These are phyloP conservation scores for Dione vanillae DNA, from an alignment of 2,888 invertebrate genomes.

Conservation along the genomic window DNA sequence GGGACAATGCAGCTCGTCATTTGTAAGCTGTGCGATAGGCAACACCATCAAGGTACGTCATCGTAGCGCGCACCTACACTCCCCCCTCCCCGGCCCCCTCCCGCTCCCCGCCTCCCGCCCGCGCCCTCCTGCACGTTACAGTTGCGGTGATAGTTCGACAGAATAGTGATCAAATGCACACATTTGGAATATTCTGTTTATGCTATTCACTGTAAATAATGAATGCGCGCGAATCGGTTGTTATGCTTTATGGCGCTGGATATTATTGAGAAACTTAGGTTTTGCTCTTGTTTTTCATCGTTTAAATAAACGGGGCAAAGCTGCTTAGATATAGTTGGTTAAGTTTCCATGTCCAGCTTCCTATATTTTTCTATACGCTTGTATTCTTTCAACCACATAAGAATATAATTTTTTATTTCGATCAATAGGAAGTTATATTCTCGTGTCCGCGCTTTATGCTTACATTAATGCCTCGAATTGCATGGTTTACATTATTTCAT, in stretches of 20 bases:
- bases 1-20: constrained; percentile 87
- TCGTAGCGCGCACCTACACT: constrained; percentile 43
- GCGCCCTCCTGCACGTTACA: background rate
- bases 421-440: constrained; percentile 36
- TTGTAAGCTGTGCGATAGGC: constrained; percentile 84
- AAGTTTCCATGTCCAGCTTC: constrained; percentile 34
- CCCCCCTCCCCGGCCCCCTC: background rate
- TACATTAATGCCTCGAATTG: constrained; percentile 45
- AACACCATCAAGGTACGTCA: constrained; percentile 84
- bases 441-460: constrained; percentile 47
- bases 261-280: background rate
- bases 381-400: constrained; percentile 36
- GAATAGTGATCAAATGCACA: background rate
- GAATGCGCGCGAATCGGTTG: constrained; percentile 1
- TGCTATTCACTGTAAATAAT: background rate
- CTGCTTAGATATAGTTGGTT: background rate
- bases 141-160: background rate
- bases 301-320: background rate
- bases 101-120: background rate
- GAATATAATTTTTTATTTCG: constrained; percentile 36
- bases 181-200: background rate
- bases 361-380: constrained; percentile 41
- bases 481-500: constrained; percentile 47
- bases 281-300: background rate
- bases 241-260: constrained; percentile 15